Evolutionary conservation across 2,888 invertebrate genomes (phyloP).

Genomic region (Ecdyonurus torrentis): DNA sequence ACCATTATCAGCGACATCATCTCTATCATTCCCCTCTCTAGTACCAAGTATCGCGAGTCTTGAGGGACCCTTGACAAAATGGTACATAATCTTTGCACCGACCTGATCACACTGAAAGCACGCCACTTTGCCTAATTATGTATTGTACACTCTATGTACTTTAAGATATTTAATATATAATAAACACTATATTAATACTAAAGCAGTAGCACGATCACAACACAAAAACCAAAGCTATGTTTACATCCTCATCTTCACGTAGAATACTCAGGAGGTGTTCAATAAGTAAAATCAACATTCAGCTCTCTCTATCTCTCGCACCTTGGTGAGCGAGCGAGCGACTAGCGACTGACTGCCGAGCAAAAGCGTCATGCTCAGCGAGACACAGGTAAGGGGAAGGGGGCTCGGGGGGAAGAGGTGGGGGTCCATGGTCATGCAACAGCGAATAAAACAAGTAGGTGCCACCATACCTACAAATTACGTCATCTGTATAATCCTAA

Average conservation of each 20-base stretch:
- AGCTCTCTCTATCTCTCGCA: not conserved
- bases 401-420: not conserved
- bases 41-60: constrained; percentile 61
- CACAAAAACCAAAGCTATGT: too few species aligned
- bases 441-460: not conserved
- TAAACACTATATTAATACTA: too few species aligned
- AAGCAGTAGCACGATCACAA: too few species aligned
- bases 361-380: not conserved
- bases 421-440: not conserved
- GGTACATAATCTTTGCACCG: constrained; percentile 52
- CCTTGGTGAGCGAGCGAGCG: not conserved
- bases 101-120: too few species aligned
- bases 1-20: constrained; percentile 25
- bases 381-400: not conserved
- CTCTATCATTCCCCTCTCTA: constrained; percentile 42
- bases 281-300: too few species aligned
- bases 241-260: too few species aligned
- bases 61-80: constrained; percentile 57
- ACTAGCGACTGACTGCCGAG: not conserved
- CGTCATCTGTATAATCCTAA: too few species aligned
- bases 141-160: too few species aligned
- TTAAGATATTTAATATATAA: too few species aligned
- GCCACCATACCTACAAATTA: too few species aligned
- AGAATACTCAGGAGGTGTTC: too few species aligned
- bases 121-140: too few species aligned